phyloP scores from a whole-genome alignment of 2,797 vertebrate species.

The Centroberyx gerrardi region DNA sequence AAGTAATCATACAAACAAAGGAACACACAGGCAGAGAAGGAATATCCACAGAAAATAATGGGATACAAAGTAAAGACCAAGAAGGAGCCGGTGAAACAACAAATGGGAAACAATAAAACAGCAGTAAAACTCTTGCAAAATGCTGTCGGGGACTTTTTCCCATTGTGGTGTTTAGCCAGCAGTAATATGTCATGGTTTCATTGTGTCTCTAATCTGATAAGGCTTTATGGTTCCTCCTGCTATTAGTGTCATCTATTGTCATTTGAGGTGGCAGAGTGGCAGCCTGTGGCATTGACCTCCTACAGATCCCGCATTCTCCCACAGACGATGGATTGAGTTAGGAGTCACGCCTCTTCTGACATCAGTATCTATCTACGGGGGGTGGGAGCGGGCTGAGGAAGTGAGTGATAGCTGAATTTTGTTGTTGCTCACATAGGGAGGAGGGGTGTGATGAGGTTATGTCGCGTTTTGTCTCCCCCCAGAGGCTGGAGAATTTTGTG shows the following conservation, averaged over 20 bases:
- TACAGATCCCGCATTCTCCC: slow-evolving; percentile 51
- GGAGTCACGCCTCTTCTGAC: slow-evolving; percentile 68
- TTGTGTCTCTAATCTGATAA: slow-evolving; percentile 81
- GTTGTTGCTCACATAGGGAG: slow-evolving; percentile 33
- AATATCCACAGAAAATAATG: slow-evolving; percentile 20
- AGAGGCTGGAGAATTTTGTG: slow-evolving; percentile 67
- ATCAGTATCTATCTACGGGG: slow-evolving; percentile 66
- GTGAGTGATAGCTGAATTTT: slow-evolving; percentile 36
- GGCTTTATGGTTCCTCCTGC: slow-evolving; percentile 76
- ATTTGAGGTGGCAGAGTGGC: slow-evolving; percentile 79
- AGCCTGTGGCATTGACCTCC: slow-evolving; percentile 79
- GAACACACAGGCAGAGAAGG: slow-evolving; percentile 34
- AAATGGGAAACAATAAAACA: slow-evolving; percentile 69
- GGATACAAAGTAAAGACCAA: slow-evolving; percentile 45
- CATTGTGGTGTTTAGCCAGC: slow-evolving; percentile 71
- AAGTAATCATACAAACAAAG: slow-evolving; percentile 65
- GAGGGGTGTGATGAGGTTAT: slow-evolving; percentile 39
- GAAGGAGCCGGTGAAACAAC: slow-evolving; percentile 54
- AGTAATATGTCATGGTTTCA: slow-evolving; percentile 81
- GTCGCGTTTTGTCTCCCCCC: slow-evolving; percentile 79
- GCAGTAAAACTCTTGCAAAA: slow-evolving; percentile 72
- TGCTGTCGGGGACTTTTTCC: slow-evolving; percentile 66
- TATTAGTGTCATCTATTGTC: slow-evolving; percentile 83
- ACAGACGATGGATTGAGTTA: slow-evolving; percentile 61
- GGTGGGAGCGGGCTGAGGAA: slow-evolving; percentile 23